Evolutionary conservation across 2,113 vertebrate genomes (phyloP).

Genomic region (Jaculus jaculus): DNA sequence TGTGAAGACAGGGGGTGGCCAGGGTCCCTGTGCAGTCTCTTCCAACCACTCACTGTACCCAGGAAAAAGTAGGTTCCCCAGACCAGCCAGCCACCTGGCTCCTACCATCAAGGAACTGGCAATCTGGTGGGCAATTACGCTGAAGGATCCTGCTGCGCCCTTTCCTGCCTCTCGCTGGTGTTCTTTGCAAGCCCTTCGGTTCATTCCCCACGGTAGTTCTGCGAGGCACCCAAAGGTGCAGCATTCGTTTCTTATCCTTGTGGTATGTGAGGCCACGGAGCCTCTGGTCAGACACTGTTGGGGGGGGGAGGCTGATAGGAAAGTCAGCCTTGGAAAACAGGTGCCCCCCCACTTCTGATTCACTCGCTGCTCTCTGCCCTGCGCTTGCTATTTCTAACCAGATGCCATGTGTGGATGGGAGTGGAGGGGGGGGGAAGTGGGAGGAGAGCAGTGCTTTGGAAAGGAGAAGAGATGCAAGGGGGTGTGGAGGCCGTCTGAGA

Average conservation of each 20-base stretch:
- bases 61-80: neutral
- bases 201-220: neutral
- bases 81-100: too few species aligned
- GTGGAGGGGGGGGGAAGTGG: neutral
- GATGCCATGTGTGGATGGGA: conserved; percentile 20
- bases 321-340: neutral
- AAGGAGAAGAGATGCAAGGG: neutral
- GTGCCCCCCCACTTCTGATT: neutral
- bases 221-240: neutral
- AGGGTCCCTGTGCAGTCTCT: neutral
- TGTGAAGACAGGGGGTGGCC: neutral
- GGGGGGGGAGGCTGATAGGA: neutral
- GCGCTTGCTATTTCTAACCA: neutral
- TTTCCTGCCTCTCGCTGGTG: neutral
- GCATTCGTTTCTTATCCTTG: neutral
- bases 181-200: neutral
- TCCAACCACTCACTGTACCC: neutral
- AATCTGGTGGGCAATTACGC: neutral
- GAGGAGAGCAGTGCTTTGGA: neutral
- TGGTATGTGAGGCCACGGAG: neutral
- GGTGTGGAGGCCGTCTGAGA: neutral
- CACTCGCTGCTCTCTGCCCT: neutral
- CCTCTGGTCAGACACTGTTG: neutral
- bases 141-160: too few species aligned
- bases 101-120: neutral